These are phyloP conservation scores for Enteromius argenteus DNA, from an alignment of 2,797 vertebrate species.

Conservation along the genomic window DNA sequence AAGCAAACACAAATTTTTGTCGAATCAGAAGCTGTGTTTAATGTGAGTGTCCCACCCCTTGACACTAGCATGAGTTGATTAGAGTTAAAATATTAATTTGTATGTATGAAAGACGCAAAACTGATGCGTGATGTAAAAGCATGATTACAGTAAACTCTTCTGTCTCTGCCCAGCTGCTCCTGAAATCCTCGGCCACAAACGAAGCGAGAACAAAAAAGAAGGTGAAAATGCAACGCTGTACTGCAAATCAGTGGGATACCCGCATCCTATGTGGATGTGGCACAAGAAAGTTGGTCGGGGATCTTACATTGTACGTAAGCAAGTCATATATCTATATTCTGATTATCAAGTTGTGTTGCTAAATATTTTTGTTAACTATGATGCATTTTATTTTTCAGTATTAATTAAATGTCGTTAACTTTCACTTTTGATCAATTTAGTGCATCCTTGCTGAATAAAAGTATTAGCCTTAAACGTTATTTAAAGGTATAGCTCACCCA, in stretches of 20 bases:
- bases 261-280: conserved; percentile 93
- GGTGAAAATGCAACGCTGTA: conserved; percentile 91
- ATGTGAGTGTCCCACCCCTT: too few relatives aligned
- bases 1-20: not conserved
- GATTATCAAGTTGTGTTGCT: not conserved
- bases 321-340: not conserved
- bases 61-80: too few relatives aligned
- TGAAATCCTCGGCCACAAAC: conserved; percentile 91
- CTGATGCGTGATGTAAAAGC: not conserved
- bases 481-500: not conserved
- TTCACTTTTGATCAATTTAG: not conserved
- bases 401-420: not conserved
- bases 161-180: conserved; percentile 82
- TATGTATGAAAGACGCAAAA: not conserved
- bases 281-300: conserved; percentile 82
- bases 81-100: too few relatives aligned
- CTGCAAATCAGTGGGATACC: conserved; percentile 97
- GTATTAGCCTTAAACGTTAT: not conserved
- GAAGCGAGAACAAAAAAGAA: conserved; percentile 97
- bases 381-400: not conserved
- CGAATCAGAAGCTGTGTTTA: not conserved
- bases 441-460: not conserved
- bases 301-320: conserved; percentile 77
- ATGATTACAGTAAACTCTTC: not conserved
- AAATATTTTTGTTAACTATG: not conserved